Percentiles rank a stretch among this genome's conserved stretches.
These are phyloP conservation scores for Lepilemur ruficaudatus DNA, from an alignment of 2,797 vertebrate species.

Conservation along the genomic window DNA sequence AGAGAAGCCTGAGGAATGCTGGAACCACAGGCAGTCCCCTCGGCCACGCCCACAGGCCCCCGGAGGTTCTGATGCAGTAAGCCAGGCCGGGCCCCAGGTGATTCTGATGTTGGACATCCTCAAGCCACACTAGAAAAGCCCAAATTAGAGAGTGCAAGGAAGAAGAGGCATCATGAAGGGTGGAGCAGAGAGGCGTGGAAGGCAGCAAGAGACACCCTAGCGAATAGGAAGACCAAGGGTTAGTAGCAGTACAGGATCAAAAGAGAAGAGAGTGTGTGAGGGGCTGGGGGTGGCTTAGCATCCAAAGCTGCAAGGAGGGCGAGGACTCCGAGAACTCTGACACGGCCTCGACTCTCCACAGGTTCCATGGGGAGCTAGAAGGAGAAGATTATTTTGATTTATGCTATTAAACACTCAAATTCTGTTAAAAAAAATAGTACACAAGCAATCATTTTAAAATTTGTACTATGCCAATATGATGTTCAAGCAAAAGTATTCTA, in stretches of 20 bases:
- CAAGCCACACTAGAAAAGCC: not conserved
- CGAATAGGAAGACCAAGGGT: not conserved
- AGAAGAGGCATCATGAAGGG: not conserved
- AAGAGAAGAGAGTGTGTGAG: not conserved
- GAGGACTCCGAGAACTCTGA: not conserved
- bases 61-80: not conserved
- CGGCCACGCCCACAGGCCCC: too few species aligned
- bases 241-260: not conserved
- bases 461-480: not conserved
- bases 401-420: not conserved
- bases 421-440: not conserved
- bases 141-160: not conserved
- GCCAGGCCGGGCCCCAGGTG: too few species aligned
- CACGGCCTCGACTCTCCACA: not conserved
- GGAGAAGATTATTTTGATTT: not conserved
- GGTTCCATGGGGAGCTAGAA: not conserved
- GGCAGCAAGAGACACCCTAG: too few species aligned
- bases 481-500: not conserved
- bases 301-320: not conserved
- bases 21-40: not conserved
- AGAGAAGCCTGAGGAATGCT: not conserved
- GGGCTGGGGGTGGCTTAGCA: not conserved
- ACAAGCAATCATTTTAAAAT: not conserved
- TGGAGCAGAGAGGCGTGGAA: not conserved
- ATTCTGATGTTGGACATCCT: not conserved